Evolutionary conservation across 2,113 vertebrate genomes (phyloP).

Genomic region (Apaloderma vittatum): DNA sequence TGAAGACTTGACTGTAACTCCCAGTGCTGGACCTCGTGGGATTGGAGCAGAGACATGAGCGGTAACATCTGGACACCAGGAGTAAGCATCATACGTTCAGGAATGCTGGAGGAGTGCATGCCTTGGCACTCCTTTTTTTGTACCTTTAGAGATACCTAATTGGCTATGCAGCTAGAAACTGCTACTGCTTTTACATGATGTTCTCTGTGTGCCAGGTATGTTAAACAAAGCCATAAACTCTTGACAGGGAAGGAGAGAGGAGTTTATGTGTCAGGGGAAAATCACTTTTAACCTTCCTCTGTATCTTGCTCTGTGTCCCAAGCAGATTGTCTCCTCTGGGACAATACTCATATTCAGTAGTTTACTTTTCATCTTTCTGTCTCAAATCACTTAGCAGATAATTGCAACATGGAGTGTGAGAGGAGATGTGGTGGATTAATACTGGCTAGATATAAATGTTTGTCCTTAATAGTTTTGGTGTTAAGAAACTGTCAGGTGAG

Average conservation of each 20-base stretch:
- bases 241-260: neutral
- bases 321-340: neutral
- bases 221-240: neutral
- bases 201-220: neutral
- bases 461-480: neutral
- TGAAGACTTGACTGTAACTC: constrained; percentile 14
- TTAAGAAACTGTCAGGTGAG: neutral
- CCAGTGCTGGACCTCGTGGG: neutral
- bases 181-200: neutral
- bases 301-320: neutral
- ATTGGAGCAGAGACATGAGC: neutral
- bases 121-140: constrained; percentile 21
- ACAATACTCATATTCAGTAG: neutral
- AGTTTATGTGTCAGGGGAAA: neutral
- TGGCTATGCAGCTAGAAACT: neutral
- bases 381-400: neutral
- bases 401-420: neutral
- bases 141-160: constrained; percentile 9
- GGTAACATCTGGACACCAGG: constrained; percentile 40
- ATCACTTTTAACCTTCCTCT: neutral
- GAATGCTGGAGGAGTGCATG: constrained; percentile 54
- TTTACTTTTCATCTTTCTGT: neutral
- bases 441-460: neutral
- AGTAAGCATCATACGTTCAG: constrained; percentile 51
- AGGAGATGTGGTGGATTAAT: neutral